Conservation (phyloP, 2,797 vertebrate species). For the Anableps anableps region DNA sequence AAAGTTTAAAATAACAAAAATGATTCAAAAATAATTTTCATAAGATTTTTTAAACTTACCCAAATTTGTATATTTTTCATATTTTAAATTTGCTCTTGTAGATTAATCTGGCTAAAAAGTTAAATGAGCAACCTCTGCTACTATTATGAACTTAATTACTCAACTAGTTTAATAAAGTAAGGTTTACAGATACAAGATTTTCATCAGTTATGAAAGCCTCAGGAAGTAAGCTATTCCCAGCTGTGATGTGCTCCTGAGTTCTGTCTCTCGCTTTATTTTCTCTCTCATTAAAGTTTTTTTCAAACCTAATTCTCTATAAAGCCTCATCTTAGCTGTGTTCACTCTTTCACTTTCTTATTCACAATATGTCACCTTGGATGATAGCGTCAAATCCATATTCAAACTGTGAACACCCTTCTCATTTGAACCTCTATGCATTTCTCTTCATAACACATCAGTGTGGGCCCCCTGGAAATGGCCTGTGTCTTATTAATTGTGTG, state of each 20-base stretch:
- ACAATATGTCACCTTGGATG: constrained; percentile 43
- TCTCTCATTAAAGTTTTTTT: constrained; percentile 47
- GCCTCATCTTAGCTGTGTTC: constrained; percentile 3
- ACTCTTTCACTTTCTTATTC: constrained; percentile 38
- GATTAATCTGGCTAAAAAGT: neutral
- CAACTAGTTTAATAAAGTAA: constrained; percentile 36
- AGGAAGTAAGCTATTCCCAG: constrained; percentile 39
- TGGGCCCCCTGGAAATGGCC: constrained; percentile 46
- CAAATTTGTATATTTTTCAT: neutral
- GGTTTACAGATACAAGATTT: constrained; percentile 37
- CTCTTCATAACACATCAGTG: constrained; percentile 34
- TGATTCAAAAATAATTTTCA: neutral
- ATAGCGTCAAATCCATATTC: constrained; percentile 41
- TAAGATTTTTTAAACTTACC: neutral
- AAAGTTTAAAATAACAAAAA: neutral
- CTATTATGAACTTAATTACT: constrained; percentile 2
- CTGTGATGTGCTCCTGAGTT: constrained; percentile 40
- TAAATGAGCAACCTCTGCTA: neutral
- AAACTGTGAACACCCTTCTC: constrained; percentile 30
- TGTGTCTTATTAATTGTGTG: constrained; percentile 54
- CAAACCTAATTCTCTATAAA: constrained; percentile 30
- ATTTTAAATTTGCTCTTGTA: neutral
- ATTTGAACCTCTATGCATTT: constrained; percentile 19
- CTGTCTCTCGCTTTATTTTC: constrained; percentile 35
- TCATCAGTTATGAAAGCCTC: constrained; percentile 24